Base-by-base conservation (phyloP, 2,888 invertebrate genomes). In the Xylocampa areola region DNA sequence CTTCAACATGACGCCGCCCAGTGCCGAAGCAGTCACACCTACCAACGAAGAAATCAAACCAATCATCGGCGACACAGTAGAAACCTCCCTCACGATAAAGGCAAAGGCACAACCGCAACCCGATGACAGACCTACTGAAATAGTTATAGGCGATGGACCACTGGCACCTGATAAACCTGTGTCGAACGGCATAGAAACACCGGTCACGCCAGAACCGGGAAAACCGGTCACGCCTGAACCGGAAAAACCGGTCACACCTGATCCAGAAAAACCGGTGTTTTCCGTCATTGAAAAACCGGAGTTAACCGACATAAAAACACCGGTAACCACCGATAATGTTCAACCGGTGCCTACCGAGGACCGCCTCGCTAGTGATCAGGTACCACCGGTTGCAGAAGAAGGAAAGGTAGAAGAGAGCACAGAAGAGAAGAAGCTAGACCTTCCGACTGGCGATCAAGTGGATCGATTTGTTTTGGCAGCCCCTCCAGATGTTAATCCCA, bases 1-100 rank as follows among this genome's bases (percentile, higher is more conserved):
- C 84, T 90, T 93, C 89, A 89, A 89, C 78, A 80, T 91, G 59
- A 94, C 94, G 1, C 94, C 94, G 44, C 94, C 94, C 14, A 94
- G 94, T 80, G 94, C 90, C 0, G 91, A 92, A 52, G 87, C 91
- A 3, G 67, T 83, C 61, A 92, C 92, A 1, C 94, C 91, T 8
- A 89, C 88, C 3, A 76, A 67, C 10, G 87, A 87, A 33, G 66
- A 79, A 64, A 70, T 55, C 25, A 80, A 64, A 70, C 74, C 76
- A 54, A 32, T 77, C 23, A 39, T 78, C 39, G 75, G 77, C 1
- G 82, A 84, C 60, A 69, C 66, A 4, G 78, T 82, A 1, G 81
- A 84, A 32, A 79, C 73, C 10, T 75, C 82, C 0, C 48, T 83
- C 10, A 57, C 68, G 0, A 52, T 83, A 7, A 69, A 75, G 17